A percentile compares a stretch with the other conserved stretches of the same genome.
phyloP scores from a whole-genome alignment of 2,113 vertebrate genomes.

The Leuciscus idus region DNA sequence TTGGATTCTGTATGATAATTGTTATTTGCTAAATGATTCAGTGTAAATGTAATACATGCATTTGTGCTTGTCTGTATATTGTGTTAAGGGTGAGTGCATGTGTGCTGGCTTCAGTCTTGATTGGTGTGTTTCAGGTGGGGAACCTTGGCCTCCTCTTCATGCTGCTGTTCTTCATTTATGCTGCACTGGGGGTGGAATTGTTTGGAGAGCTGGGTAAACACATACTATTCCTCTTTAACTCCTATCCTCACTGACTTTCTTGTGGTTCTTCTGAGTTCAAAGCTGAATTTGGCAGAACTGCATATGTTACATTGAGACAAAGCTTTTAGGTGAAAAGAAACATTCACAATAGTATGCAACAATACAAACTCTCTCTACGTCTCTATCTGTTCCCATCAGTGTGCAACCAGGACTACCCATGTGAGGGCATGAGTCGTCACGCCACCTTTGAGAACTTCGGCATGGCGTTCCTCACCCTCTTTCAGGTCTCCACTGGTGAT shows the following conservation, averaged over 20 bases:
- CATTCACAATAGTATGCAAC: neutral
- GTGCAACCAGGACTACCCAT: slow-evolving; percentile 93
- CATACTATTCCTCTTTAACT: neutral
- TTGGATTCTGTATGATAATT: neutral
- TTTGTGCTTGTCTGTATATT: neutral
- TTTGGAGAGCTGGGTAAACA: slow-evolving; percentile 95
- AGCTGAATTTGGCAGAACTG: slow-evolving; percentile 2
- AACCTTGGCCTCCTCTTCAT: slow-evolving; percentile 98
- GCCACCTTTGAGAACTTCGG: slow-evolving; percentile 99
- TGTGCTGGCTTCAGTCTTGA: neutral
- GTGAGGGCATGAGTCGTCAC: slow-evolving; percentile 97
- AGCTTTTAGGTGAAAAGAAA: neutral
- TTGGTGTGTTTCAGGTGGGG: slow-evolving; percentile 84
- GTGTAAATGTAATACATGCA: neutral
- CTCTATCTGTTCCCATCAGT: slow-evolving; percentile 72
- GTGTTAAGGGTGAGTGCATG: neutral
- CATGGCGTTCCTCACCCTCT: slow-evolving; percentile 98
- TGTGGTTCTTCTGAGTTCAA: neutral
- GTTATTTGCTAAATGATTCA: neutral
- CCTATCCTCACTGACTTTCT: neutral
- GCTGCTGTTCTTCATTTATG: slow-evolving; percentile 99
- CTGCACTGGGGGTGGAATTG: slow-evolving; percentile 96
- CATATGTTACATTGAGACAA: neutral
- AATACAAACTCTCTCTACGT: neutral
- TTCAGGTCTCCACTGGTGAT: slow-evolving; percentile 97